These are phyloP conservation scores for Platygyra sinensis DNA, from an alignment of 64 coral and sea anemone genomes.

Conservation along the genomic window DNA sequence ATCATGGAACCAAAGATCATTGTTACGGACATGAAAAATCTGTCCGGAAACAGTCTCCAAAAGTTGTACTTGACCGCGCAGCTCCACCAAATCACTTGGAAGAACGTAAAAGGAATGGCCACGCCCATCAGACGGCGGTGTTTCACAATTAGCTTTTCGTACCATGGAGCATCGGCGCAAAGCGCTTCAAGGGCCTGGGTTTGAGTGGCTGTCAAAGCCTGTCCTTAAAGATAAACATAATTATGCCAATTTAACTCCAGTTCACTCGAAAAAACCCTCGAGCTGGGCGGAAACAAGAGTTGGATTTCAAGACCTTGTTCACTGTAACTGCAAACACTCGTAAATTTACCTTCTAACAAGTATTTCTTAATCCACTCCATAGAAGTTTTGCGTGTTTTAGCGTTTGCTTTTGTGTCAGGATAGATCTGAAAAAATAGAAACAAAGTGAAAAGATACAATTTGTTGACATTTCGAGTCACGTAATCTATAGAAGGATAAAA, in stretches of 20 bases:
- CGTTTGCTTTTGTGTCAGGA: neutral
- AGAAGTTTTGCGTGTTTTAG: neutral
- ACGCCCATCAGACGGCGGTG: slow-evolving; percentile 75
- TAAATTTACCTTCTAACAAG: slow-evolving; percentile 13
- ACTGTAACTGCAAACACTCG: no score
- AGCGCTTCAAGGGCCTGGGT: slow-evolving; percentile 61
- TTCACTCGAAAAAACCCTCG: neutral
- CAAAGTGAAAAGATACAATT: neutral
- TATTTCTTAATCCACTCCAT: slow-evolving; percentile 35
- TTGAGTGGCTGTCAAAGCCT: slow-evolving; percentile 57
- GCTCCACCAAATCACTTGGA: slow-evolving; percentile 84
- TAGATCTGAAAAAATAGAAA: neutral
- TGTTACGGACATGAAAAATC: slow-evolving; percentile 83
- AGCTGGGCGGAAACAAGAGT: neutral
- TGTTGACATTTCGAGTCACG: neutral
- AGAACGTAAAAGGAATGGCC: slow-evolving; percentile 61
- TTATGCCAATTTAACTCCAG: neutral
- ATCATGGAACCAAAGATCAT: slow-evolving; percentile 92
- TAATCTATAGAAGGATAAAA: neutral
- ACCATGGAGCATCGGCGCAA: slow-evolving; percentile 50
- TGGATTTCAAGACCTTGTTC: neutral
- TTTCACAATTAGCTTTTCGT: slow-evolving; percentile 58
- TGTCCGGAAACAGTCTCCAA: slow-evolving; percentile 71
- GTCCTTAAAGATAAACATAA: slow-evolving; percentile 15
- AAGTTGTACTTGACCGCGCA: slow-evolving; percentile 70